Percentiles rank a stretch among this genome's conserved stretches.
Evolutionary conservation across 92 coral and sea anemone genomes (phyloP).

Genomic region (Paramuricea clavata): DNA sequence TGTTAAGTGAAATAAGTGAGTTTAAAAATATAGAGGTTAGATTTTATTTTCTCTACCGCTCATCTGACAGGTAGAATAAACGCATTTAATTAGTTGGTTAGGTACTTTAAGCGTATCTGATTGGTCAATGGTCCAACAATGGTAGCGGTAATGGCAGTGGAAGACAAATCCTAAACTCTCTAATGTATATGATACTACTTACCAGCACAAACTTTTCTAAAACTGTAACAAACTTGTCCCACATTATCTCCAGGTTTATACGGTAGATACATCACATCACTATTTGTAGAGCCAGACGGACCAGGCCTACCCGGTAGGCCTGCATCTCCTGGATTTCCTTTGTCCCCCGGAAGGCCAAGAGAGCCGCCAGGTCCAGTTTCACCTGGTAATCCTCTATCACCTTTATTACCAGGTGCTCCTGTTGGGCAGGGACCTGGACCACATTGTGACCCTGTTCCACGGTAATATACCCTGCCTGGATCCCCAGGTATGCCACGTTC

Average conservation of each 20-base stretch:
- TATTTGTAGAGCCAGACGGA: background rate
- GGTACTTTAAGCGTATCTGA: too few species aligned
- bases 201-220: conserved; percentile 21
- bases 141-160: too few species aligned
- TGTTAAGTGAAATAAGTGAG: too few species aligned
- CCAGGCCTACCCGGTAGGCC: conserved; percentile 14
- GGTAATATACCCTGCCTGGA: background rate
- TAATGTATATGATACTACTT: background rate
- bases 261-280: conserved; percentile 15
- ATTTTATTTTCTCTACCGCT: too few species aligned
- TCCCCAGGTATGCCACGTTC: background rate
- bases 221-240: conserved; percentile 26
- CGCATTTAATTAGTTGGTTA: too few species aligned
- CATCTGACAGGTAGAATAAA: too few species aligned
- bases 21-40: too few species aligned
- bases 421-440: background rate
- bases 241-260: background rate
- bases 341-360: background rate
- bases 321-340: background rate
- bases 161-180: background rate
- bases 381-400: background rate
- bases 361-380: background rate
- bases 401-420: background rate
- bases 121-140: too few species aligned
- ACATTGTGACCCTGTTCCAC: background rate